These are phyloP conservation scores for Magallana gigas DNA, from an alignment of 1,140 invertebrate genomes.

Conservation along the genomic window DNA sequence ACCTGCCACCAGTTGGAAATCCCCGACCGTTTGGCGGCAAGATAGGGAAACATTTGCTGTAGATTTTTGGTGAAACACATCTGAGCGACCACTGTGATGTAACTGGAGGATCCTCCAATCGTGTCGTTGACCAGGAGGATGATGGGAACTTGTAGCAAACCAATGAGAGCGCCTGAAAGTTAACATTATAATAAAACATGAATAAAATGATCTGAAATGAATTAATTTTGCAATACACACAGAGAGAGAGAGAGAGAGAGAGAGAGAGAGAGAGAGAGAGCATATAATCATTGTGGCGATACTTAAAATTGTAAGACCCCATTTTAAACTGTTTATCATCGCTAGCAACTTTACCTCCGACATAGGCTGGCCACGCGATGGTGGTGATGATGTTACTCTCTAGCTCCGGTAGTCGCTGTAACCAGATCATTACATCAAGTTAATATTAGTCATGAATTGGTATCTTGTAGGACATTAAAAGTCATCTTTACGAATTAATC, in stretches of 20 bases:
- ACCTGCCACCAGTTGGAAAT: constrained; percentile 72
- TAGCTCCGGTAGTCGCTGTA: constrained; percentile 48
- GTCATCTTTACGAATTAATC: too few species aligned
- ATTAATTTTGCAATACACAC: too few species aligned
- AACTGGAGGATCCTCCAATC: constrained; percentile 66
- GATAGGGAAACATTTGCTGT: constrained; percentile 64
- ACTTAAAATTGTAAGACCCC: too few species aligned
- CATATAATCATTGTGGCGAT: too few species aligned
- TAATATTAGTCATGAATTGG: too few species aligned
- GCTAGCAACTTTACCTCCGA: constrained; percentile 55
- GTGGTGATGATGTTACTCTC: constrained; percentile 61
- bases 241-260: too few species aligned
- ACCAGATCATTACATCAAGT: background rate
- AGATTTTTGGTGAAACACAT: constrained; percentile 65
- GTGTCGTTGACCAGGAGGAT: constrained; percentile 65
- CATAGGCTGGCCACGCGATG: constrained; percentile 67
- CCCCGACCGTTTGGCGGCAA: constrained; percentile 58
- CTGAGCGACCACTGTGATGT: constrained; percentile 69
- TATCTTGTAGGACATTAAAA: too few species aligned
- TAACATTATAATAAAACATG: background rate
- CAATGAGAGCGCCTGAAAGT: constrained; percentile 61
- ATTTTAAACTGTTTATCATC: too few species aligned
- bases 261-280: too few species aligned
- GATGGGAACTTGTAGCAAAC: constrained; percentile 65
- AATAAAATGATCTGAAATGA: too few species aligned